phyloP scores from a whole-genome alignment of 2,113 vertebrate species.

The Xenopus borealis region DNA sequence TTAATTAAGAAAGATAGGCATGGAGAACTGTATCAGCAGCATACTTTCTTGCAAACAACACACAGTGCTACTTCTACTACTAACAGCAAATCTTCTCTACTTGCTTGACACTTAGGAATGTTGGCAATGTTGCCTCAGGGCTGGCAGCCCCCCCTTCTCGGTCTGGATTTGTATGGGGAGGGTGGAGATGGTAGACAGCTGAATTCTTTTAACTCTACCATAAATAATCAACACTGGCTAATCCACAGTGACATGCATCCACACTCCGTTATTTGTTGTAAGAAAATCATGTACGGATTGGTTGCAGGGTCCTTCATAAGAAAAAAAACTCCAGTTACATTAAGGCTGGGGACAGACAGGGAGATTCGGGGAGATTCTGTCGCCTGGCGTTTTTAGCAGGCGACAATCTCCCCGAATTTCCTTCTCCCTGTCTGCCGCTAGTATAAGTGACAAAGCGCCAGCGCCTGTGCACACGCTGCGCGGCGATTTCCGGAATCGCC shows the following conservation, averaged over 20 bases:
- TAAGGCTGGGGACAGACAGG: too few relatives aligned
- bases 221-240: background rate
- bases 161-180: background rate
- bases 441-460: too few relatives aligned
- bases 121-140: background rate
- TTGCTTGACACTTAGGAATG: constrained; percentile 22
- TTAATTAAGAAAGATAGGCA: too few relatives aligned
- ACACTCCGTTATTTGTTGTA: background rate
- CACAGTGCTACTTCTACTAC: background rate
- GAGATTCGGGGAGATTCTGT: too few relatives aligned
- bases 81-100: background rate
- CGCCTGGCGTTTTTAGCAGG: too few relatives aligned
- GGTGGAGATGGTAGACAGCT: constrained; percentile 11
- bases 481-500: too few relatives aligned
- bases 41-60: background rate
- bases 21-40: background rate
- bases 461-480: too few relatives aligned
- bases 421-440: too few relatives aligned
- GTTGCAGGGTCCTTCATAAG: too few relatives aligned
- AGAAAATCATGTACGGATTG: too few relatives aligned
- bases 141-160: background rate
- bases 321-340: too few relatives aligned
- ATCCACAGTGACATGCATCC: constrained; percentile 4
- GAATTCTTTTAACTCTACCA: constrained; percentile 12
- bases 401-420: too few relatives aligned